Evolutionary conservation across 1,140 invertebrate genomes (phyloP).

Genomic region (Thalassaphorura encarpata): DNA sequence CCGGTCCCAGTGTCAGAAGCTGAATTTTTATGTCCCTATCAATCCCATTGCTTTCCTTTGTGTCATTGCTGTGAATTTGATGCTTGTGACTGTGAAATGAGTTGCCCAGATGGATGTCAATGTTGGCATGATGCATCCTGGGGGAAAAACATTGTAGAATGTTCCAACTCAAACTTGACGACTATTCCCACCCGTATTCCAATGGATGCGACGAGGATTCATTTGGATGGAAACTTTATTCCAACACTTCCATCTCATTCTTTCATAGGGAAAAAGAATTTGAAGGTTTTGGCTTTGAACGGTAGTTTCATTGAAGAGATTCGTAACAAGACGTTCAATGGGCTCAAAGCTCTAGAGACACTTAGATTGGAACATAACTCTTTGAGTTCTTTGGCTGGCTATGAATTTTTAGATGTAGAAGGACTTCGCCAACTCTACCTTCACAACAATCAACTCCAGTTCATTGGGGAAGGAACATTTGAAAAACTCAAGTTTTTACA

Average conservation of each 20-base stretch:
- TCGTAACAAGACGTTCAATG: constrained; percentile 85
- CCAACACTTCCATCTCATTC: constrained; percentile 70
- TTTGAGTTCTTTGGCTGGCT: constrained; percentile 66
- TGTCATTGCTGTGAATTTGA: constrained; percentile 92
- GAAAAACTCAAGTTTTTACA: constrained; percentile 64
- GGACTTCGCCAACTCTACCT: constrained; percentile 73
- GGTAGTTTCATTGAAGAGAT: constrained; percentile 71
- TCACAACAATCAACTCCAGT: constrained; percentile 70
- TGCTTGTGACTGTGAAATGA: constrained; percentile 91
- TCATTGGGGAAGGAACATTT: constrained; percentile 70
- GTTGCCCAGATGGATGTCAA: constrained; percentile 78
- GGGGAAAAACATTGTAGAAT: constrained; percentile 86
- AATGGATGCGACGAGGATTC: constrained; percentile 89
- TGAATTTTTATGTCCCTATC: constrained; percentile 50
- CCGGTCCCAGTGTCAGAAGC: constrained; percentile 9
- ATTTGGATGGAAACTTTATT: constrained; percentile 80
- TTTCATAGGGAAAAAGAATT: constrained; percentile 83
- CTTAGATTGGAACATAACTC: constrained; percentile 77
- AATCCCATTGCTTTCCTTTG: constrained; percentile 82
- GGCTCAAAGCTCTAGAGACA: constrained; percentile 64
- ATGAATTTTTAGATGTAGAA: constrained; percentile 75
- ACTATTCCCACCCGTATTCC: constrained; percentile 74
- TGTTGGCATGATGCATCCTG: constrained; percentile 87
- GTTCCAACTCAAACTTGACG: constrained; percentile 58
- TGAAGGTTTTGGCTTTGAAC: constrained; percentile 74